Evolutionary conservation across 2,888 invertebrate genomes (phyloP).

Genomic region (Steinernema carpocapsae): DNA sequence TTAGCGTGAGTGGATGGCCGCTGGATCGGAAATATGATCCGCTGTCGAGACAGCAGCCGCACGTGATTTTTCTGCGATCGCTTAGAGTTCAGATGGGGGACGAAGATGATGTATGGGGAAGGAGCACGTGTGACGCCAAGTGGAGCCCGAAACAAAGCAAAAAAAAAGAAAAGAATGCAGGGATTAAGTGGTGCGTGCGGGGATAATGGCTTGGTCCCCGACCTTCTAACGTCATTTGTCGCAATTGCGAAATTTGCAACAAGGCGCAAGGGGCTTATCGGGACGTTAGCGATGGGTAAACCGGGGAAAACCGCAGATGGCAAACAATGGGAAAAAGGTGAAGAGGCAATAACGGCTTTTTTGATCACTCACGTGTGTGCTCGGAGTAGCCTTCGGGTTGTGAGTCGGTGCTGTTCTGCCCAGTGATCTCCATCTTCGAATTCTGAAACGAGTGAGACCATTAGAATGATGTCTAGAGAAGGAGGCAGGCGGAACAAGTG

Average conservation of each 20-base stretch:
- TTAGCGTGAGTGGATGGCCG: no score
- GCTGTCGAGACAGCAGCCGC: no score
- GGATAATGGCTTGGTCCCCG: not conserved
- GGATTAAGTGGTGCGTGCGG: constrained; percentile 6
- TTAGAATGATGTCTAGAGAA: not conserved
- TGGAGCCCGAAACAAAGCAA: not conserved
- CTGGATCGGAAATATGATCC: no score
- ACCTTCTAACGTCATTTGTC: not conserved
- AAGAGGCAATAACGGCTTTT: not conserved
- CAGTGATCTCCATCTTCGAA: constrained; percentile 12
- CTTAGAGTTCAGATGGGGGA: no score
- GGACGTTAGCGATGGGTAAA: no score
- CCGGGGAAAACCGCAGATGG: constrained; percentile 15
- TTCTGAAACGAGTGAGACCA: not conserved
- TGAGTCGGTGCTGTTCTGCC: constrained; percentile 10
- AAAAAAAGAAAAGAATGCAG: not conserved
- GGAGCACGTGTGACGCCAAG: no score
- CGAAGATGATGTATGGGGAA: no score
- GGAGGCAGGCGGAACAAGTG: not conserved
- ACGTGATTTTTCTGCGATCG: no score
- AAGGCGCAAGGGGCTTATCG: no score
- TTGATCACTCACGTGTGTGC: constrained; percentile 23
- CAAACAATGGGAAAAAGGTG: not conserved
- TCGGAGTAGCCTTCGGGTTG: constrained; percentile 10
- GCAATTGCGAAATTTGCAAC: constrained; percentile 22